Evolutionary conservation across 2,888 invertebrate species (phyloP).

Genomic region (Pristionchus maxplancki): DNA sequence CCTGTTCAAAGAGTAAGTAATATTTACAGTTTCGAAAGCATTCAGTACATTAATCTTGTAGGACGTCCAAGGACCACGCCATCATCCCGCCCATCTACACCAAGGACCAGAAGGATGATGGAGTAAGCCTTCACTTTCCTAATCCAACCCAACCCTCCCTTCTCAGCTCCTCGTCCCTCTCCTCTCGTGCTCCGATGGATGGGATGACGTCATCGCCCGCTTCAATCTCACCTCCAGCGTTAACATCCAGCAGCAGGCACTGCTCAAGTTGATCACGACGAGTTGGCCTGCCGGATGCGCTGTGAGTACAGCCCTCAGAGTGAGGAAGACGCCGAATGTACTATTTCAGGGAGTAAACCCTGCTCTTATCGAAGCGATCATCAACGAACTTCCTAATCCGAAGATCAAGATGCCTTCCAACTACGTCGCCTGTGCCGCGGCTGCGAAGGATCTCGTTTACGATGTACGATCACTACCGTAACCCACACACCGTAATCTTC

Average conservation of each 20-base stretch:
- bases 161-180: conserved; percentile 37
- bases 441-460: not conserved
- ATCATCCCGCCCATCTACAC: conserved; percentile 32
- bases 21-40: not conserved
- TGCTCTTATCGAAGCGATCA: conserved; percentile 16
- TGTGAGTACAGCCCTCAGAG: conserved; percentile 13
- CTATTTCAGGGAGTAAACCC: not conserved
- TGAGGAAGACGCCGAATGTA: too few relatives aligned
- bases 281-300: not conserved
- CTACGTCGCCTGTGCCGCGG: conserved; percentile 6
- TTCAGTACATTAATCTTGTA: too few relatives aligned
- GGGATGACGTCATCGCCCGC: not conserved
- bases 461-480: not conserved
- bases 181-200: conserved; percentile 4
- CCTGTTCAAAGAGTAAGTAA: conserved; percentile 25
- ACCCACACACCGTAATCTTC: too few relatives aligned
- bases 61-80: not conserved
- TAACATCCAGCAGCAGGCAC: not conserved
- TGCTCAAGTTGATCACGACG: not conserved
- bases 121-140: not conserved
- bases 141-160: not conserved
- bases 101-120: not conserved
- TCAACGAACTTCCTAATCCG: conserved; percentile 22
- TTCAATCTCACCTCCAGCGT: conserved; percentile 17
- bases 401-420: conserved; percentile 29